These are phyloP conservation scores for Dynastes grantii DNA, from an alignment of 2,888 invertebrate species.

Conservation along the genomic window DNA sequence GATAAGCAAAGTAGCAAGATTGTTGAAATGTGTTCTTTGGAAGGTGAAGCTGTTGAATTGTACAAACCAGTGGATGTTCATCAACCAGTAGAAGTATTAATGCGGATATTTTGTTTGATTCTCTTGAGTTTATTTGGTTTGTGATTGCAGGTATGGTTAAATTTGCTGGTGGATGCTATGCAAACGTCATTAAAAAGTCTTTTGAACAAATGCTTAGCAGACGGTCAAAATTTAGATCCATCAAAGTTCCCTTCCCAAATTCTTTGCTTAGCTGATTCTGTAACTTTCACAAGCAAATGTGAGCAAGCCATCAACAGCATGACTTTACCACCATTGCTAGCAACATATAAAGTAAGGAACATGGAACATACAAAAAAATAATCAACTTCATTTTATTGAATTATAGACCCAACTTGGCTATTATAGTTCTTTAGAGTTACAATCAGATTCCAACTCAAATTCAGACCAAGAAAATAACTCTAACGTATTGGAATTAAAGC, in stretches of 20 bases:
- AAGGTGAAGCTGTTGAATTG: slow-evolving; percentile 83
- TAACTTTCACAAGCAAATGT: slow-evolving; percentile 87
- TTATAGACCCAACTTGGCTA: slow-evolving; percentile 71
- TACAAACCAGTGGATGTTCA: slow-evolving; percentile 80
- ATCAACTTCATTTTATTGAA: slow-evolving; percentile 50
- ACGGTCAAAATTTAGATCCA: slow-evolving; percentile 75
- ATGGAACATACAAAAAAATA: slow-evolving; percentile 53
- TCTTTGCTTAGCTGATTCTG: slow-evolving; percentile 87
- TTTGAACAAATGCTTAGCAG: slow-evolving; percentile 74
- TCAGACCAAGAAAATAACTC: slow-evolving; percentile 55
- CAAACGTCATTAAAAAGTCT: slow-evolving; percentile 82
- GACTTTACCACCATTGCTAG: slow-evolving; percentile 73
- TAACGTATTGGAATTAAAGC: slow-evolving; percentile 78
- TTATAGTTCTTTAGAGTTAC: slow-evolving; percentile 71
- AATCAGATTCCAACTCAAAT: slow-evolving; percentile 56
- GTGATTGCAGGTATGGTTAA: slow-evolving; percentile 79
- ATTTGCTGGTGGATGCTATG: slow-evolving; percentile 88
- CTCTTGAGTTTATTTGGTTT: neutral
- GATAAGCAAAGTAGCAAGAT: slow-evolving; percentile 70
- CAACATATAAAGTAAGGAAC: slow-evolving; percentile 71
- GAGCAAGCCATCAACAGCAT: slow-evolving; percentile 85
- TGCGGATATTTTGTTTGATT: neutral
- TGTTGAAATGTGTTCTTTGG: slow-evolving; percentile 81
- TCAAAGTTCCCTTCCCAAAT: slow-evolving; percentile 83
- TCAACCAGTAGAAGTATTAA: slow-evolving; percentile 82